Conservation (phyloP, 2,888 invertebrate genomes). For the Biston betularia region DNA sequence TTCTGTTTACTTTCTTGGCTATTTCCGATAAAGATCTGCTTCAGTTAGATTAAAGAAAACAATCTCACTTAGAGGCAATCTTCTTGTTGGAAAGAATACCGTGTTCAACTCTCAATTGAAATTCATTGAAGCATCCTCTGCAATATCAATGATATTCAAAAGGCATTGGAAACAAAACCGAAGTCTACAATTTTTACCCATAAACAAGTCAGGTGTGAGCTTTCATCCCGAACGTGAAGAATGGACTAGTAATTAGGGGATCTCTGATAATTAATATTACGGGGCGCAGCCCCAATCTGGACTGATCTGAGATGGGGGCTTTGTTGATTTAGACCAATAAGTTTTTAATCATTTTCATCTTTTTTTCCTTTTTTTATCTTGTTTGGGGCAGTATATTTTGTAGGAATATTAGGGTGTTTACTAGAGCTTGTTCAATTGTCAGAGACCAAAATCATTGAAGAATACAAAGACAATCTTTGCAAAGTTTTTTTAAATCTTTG, state of each 20-base stretch:
- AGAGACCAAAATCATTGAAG: too few relatives aligned
- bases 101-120: conserved; percentile 65
- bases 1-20: conserved; percentile 25
- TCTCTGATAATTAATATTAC: conserved; percentile 79
- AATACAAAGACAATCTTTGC: not conserved
- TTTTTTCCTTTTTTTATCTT: too few relatives aligned
- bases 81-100: conserved; percentile 57
- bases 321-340: conserved; percentile 69
- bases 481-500: not conserved
- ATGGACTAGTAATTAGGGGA: conserved; percentile 77
- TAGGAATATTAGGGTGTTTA: conserved; percentile 3
- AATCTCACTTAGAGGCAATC: conserved; percentile 55
- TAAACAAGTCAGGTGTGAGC: conserved; percentile 76
- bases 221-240: conserved; percentile 67
- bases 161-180: conserved; percentile 71
- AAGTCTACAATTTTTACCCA: conserved; percentile 39
- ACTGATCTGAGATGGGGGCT: conserved; percentile 48
- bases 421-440: conserved; percentile 2
- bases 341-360: conserved; percentile 63
- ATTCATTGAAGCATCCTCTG: conserved; percentile 62
- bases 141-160: conserved; percentile 76
- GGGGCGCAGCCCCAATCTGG: conserved; percentile 72
- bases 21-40: conserved; percentile 33
- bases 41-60: conserved; percentile 45
- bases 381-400: conserved; percentile 7